Percentiles rank a stretch among this genome's conserved stretches.
These are phyloP conservation scores for Rallus crepitans DNA, from an alignment of 2,797 vertebrate species.

Conservation along the genomic window DNA sequence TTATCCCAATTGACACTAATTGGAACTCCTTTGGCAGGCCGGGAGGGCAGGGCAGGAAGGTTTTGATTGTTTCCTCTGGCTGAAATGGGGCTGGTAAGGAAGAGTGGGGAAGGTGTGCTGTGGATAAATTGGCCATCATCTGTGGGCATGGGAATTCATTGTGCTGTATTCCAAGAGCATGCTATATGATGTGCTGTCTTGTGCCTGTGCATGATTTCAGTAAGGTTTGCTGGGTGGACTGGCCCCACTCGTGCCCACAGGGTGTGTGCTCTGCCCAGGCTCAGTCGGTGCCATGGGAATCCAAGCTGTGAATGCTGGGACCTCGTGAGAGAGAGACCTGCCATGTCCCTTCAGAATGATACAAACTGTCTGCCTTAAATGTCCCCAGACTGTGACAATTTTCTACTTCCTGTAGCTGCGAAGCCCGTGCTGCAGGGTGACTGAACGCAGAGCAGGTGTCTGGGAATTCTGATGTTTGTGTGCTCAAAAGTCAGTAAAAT, in stretches of 20 bases:
- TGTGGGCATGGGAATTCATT: neutral
- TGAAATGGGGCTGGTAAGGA: conserved; percentile 11
- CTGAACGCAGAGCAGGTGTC: neutral
- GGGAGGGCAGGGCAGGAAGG: conserved; percentile 59
- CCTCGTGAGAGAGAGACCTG: neutral
- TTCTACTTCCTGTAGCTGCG: neutral
- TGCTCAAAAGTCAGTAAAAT: neutral
- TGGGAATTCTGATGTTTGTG: neutral
- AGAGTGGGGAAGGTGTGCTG: neutral
- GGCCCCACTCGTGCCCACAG: accelerated
- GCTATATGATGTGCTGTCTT: neutral
- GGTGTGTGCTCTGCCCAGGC: accelerated
- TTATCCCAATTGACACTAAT: conserved; percentile 67
- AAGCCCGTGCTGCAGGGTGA: neutral
- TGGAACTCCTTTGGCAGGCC: conserved; percentile 57
- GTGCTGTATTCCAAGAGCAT: neutral
- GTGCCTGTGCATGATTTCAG: neutral
- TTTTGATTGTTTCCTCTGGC: conserved; percentile 50
- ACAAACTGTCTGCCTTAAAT: neutral
- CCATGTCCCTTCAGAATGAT: neutral
- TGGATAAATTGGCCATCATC: neutral
- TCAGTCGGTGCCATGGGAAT: neutral
- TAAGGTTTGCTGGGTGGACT: neutral
- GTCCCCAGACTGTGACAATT: neutral
- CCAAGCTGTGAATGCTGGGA: neutral